A percentile compares a stretch with the other conserved stretches of the same genome.
Conservation (phyloP, 2,797 vertebrate genomes). For the Pseudochromis fuscus region DNA sequence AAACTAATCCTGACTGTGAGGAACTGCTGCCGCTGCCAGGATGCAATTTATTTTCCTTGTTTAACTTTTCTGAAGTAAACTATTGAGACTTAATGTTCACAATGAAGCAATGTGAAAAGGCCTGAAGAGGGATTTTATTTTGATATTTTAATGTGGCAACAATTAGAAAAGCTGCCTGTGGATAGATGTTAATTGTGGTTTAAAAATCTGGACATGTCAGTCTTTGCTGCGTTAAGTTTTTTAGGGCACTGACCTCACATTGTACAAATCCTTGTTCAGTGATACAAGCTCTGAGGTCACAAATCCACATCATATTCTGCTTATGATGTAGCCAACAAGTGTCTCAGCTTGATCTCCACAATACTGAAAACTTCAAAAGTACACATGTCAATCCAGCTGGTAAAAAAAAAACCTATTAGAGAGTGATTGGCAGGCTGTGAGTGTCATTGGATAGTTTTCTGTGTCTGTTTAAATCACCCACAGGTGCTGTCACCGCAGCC, state of each 20-base stretch:
- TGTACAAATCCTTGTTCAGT: background rate
- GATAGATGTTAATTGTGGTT: too few species aligned
- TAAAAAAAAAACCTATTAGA: background rate
- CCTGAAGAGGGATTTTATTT: too few species aligned
- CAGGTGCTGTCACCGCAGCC: conserved; percentile 29
- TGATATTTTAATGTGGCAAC: too few species aligned
- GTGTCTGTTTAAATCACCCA: conserved; percentile 15
- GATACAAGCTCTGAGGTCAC: background rate
- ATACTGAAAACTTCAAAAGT: too few species aligned
- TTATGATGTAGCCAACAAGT: background rate
- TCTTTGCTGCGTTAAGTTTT: background rate
- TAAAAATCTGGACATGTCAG: background rate
- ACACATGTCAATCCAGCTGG: background rate
- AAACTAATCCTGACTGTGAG: too few species aligned
- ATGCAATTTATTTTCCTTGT: too few species aligned
- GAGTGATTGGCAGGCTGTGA: background rate
- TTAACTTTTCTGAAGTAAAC: too few species aligned
- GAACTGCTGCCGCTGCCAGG: too few species aligned
- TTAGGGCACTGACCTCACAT: background rate
- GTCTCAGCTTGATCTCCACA: background rate
- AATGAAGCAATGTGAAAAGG: too few species aligned
- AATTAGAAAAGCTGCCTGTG: too few species aligned
- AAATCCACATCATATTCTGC: background rate
- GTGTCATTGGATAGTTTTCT: conserved; percentile 2
- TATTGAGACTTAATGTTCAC: too few species aligned